Evolutionary conservation across 2,888 invertebrate species (phyloP), one percentile per base, ranked within the genome.

Genomic region (Scaptomyza polygonia): DNA sequence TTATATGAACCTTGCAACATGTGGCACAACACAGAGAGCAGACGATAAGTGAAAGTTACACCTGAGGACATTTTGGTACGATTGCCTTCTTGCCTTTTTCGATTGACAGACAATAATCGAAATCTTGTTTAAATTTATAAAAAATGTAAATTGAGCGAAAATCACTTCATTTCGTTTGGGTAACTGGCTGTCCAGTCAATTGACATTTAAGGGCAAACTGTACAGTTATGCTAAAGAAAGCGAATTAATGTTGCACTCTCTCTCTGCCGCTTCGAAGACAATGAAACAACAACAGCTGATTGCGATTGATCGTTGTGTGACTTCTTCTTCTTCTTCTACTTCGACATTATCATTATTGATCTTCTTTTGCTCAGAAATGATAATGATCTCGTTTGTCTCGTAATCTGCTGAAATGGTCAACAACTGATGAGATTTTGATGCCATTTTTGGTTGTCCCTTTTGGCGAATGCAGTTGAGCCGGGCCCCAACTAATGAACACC

Each of bases 401-500:
- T 68, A 72, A 86, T 80, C 83, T 63, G 54, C 79, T 73, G 79
- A 84, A 82, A 89, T 87, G 89, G 81, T 73, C 79, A 86, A 40
- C 66, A 78, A 63, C 80, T 89, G 89, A 89, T 89, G 89, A 89
- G 89, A 83, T 86, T 87, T 89, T 86, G 78, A 69, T 83, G 76
- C 89, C 89, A 85, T 90, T 86, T 89, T 89, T 84, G 90, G 88
- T 25, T 43, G 49, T 67, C 78, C 78, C 78, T 77, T 74, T 67
- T 29, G 21, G 32, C 14, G 43, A 48, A 39, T 39, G 32, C 39
- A n/a, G n/a, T n/a, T n/a, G 2, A 21, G 21, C 21, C 32, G 39
- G 2, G 16, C 12, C 34, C n/a, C 79, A 61, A 65, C 86, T 84
- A 84, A 84, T 84, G 84, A 84, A 88, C 88, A 80, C 84, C 84